Conservation (phyloP, 2,113 vertebrate genomes). For the Tachuris rubrigastra region DNA sequence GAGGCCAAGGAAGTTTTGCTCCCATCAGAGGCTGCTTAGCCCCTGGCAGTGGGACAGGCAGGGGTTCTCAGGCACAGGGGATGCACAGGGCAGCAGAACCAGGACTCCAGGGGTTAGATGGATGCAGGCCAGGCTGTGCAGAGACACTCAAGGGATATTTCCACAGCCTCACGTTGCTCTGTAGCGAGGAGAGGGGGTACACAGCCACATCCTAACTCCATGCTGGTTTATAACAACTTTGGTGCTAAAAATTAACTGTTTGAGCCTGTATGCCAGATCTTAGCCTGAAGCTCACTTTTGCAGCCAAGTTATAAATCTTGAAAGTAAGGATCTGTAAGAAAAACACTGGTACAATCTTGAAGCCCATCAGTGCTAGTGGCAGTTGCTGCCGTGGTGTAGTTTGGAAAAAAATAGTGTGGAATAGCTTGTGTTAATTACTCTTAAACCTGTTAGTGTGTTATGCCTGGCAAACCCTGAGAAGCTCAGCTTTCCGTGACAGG, state of each 20-base stretch:
- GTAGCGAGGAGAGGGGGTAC: background rate
- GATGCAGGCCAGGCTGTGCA: background rate
- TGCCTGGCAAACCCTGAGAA: slow-evolving; percentile 41
- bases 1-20: background rate
- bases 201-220: background rate
- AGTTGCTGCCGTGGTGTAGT: background rate
- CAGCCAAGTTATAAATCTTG: background rate
- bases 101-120: background rate
- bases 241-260: background rate
- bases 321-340: slow-evolving; percentile 26
- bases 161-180: background rate
- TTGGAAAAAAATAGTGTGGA: slow-evolving; percentile 33
- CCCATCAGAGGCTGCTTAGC: background rate
- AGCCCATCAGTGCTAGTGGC: background rate
- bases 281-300: background rate
- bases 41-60: background rate
- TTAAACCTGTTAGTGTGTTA: slow-evolving; percentile 67
- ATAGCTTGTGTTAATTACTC: slow-evolving; percentile 61
- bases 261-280: background rate
- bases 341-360: background rate
- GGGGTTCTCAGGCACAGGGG: background rate
- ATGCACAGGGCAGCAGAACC: background rate
- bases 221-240: background rate
- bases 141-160: background rate
- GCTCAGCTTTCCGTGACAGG: slow-evolving; percentile 36